These are phyloP conservation scores for Leucozona laternaria DNA, from an alignment of 2,888 invertebrate genomes.

Conservation along the genomic window DNA sequence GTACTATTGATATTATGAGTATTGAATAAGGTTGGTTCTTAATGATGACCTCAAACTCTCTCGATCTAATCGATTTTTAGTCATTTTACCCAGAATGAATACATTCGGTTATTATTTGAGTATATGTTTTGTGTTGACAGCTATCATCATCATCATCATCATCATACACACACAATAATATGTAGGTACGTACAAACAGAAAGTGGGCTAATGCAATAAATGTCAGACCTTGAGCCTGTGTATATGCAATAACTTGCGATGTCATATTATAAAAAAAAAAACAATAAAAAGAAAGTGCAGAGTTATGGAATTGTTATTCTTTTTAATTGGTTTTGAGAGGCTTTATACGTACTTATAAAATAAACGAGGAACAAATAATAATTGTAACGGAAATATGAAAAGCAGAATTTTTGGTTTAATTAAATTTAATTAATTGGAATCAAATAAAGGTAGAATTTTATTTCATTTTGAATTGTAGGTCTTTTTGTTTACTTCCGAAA, in stretches of 20 bases:
- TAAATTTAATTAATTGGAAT: slow-evolving; percentile 5
- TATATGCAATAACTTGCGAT: slow-evolving; percentile 5
- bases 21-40: slow-evolving; percentile 7
- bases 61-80: slow-evolving; percentile 1
- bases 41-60: slow-evolving; percentile 14
- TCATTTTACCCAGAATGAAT: slow-evolving; percentile 1
- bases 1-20: too few relatives aligned
- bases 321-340: slow-evolving; percentile 45
- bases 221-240: slow-evolving; percentile 45
- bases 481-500: too few relatives aligned
- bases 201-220: slow-evolving; percentile 42
- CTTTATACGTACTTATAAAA: not conserved
- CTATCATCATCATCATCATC: slow-evolving; percentile 4
- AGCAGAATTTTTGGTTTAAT: slow-evolving; percentile 6
- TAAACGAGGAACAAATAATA: slow-evolving; percentile 8
- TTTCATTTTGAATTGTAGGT: not conserved
- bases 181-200: not conserved
- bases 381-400: not conserved
- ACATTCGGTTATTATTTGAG: not conserved
- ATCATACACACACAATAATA: not conserved
- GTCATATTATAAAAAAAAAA: slow-evolving; percentile 11
- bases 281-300: slow-evolving; percentile 32
- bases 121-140: slow-evolving; percentile 17
- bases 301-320: slow-evolving; percentile 35
- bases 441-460: not conserved